Evolutionary conservation across 2,888 invertebrate species (phyloP).

Genomic region (Tenthredo amoena): DNA sequence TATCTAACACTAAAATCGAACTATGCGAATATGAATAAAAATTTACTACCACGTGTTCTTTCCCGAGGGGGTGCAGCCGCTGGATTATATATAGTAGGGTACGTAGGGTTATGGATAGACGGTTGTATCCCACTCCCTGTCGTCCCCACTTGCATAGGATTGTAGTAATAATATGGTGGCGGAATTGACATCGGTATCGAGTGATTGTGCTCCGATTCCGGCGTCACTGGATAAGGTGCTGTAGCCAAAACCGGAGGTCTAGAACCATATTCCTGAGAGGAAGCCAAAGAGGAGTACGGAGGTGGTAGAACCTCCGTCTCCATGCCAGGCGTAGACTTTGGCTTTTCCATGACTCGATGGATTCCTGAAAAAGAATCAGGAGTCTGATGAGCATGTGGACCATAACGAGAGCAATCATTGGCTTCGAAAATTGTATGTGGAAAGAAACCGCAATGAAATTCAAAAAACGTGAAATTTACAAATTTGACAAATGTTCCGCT

Average conservation of each 20-base stretch:
- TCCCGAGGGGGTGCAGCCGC: neutral
- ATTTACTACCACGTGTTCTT: neutral
- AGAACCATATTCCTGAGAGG: neutral
- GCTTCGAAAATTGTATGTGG: neutral
- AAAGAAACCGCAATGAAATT: neutral
- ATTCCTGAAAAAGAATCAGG: neutral
- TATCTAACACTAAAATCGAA: neutral
- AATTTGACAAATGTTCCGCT: neutral
- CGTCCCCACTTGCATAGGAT: neutral
- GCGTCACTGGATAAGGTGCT: constrained; percentile 5
- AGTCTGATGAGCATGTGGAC: neutral
- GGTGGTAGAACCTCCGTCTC: neutral
- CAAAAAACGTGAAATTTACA: neutral
- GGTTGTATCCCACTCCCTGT: neutral
- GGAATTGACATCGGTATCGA: neutral
- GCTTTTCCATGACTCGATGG: neutral
- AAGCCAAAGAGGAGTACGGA: neutral
- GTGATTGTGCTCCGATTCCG: neutral
- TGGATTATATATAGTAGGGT: neutral
- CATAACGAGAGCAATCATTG: neutral
- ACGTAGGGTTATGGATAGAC: neutral
- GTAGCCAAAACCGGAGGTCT: neutral
- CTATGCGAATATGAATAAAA: neutral
- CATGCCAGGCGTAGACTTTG: neutral
- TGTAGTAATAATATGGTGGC: neutral